Evolutionary conservation across 2,888 invertebrate genomes (phyloP).

Genomic region (Morpho helenor): DNA sequence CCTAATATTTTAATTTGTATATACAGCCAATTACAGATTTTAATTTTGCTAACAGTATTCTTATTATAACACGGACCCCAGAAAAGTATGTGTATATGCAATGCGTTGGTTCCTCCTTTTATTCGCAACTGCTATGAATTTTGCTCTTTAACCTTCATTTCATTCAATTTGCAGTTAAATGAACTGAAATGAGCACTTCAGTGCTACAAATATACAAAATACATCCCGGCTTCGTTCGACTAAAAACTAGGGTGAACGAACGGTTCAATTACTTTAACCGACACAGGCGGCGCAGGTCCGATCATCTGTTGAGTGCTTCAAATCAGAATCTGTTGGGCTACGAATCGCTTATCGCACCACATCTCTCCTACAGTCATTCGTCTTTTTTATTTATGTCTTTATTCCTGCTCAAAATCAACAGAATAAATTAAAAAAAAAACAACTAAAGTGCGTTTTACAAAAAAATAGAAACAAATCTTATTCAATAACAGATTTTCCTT

Average conservation of each 20-base stretch:
- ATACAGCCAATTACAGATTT: too few relatives aligned
- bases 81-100: too few relatives aligned
- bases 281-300: slow-evolving; percentile 13
- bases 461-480: too few relatives aligned
- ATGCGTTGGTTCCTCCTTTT: too few relatives aligned
- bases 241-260: slow-evolving; percentile 20
- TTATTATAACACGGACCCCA: too few relatives aligned
- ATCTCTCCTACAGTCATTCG: too few relatives aligned
- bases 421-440: too few relatives aligned
- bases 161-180: slow-evolving; percentile 8
- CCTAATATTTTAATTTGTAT: too few relatives aligned
- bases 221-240: slow-evolving; percentile 8
- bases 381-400: background rate
- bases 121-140: background rate
- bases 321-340: slow-evolving; percentile 1
- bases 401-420: too few relatives aligned
- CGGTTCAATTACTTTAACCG: slow-evolving; percentile 18
- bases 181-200: slow-evolving; percentile 9
- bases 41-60: too few relatives aligned
- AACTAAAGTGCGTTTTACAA: too few relatives aligned
- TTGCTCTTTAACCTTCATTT: background rate
- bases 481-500: too few relatives aligned
- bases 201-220: slow-evolving; percentile 1
- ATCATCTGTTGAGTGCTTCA: slow-evolving; percentile 9
- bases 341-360: background rate